Evolutionary conservation across 2,797 vertebrate species (phyloP).

Genomic region (Diplodus puntazzo): DNA sequence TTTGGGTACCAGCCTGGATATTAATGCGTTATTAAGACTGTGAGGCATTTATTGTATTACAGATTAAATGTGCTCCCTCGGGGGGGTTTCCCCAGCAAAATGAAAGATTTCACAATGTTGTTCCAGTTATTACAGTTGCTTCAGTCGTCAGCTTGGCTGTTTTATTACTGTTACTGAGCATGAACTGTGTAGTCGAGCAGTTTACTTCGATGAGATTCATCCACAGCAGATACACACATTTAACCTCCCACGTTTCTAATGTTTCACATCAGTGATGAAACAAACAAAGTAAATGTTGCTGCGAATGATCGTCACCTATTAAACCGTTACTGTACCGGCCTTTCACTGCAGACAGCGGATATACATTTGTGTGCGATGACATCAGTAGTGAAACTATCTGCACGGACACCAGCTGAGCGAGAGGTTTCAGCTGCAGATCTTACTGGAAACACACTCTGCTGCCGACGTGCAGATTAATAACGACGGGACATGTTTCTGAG

Average conservation of each 20-base stretch:
- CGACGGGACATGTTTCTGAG: conserved; percentile 4
- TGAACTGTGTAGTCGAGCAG: not conserved
- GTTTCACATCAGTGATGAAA: not conserved
- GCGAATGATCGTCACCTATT: not conserved
- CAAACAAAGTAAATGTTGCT: not conserved
- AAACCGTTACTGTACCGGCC: not conserved
- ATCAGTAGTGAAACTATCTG: not conserved
- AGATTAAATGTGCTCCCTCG: conserved; percentile 12
- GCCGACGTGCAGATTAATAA: conserved; percentile 26
- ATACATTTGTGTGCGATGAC: not conserved
- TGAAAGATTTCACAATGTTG: not conserved
- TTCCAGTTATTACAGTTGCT: not conserved
- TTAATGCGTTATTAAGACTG: conserved; percentile 47
- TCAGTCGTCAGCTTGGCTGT: not conserved
- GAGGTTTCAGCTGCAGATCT: conserved; percentile 12
- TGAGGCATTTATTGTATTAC: conserved; percentile 17
- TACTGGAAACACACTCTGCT: conserved; percentile 3
- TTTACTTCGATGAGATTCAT: too few relatives aligned
- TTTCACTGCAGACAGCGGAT: not conserved
- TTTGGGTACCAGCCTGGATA: conserved; percentile 26
- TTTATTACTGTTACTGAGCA: not conserved
- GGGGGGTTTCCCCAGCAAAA: not conserved
- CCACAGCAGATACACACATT: not conserved
- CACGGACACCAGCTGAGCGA: not conserved
- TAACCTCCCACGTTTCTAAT: not conserved